Conservation (phyloP, 2,797 vertebrate genomes). For the Eidolon dupreanum region DNA sequence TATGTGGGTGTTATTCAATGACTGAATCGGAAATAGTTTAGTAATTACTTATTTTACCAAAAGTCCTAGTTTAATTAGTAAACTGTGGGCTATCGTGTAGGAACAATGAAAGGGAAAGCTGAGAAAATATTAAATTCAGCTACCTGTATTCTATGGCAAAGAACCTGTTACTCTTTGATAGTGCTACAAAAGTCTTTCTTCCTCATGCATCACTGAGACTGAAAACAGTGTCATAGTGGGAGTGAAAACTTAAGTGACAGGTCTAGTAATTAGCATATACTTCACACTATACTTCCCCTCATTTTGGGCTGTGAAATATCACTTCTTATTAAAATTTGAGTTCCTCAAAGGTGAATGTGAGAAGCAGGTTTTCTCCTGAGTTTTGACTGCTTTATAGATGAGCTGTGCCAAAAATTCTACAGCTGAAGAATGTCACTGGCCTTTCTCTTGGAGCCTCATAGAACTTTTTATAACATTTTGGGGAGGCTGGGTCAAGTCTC, state of each 20-base stretch:
- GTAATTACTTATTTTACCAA: conserved; percentile 13
- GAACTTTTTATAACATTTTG: neutral
- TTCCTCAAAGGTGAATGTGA: conserved; percentile 50
- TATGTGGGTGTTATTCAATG: neutral
- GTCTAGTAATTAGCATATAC: conserved; percentile 68
- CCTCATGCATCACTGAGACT: conserved; percentile 19
- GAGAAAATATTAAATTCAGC: conserved; percentile 5
- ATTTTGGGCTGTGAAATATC: conserved; percentile 59
- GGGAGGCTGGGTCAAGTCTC: neutral
- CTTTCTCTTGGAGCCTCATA: neutral
- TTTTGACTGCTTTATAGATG: neutral
- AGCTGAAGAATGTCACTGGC: neutral
- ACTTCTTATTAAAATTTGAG: conserved; percentile 64
- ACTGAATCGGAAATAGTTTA: neutral
- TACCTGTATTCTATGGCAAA: conserved; percentile 23
- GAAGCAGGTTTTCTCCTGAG: conserved; percentile 2
- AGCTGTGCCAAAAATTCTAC: neutral
- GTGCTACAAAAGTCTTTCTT: conserved; percentile 59
- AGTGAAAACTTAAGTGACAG: conserved; percentile 58
- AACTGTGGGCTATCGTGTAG: neutral
- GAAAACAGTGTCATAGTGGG: conserved; percentile 51
- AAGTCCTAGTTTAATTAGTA: neutral
- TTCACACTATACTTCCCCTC: conserved; percentile 9
- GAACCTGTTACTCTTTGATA: conserved; percentile 53
- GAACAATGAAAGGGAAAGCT: neutral